Conservation (phyloP, 2,888 invertebrate species). For the Caenorhabditis afra region DNA sequence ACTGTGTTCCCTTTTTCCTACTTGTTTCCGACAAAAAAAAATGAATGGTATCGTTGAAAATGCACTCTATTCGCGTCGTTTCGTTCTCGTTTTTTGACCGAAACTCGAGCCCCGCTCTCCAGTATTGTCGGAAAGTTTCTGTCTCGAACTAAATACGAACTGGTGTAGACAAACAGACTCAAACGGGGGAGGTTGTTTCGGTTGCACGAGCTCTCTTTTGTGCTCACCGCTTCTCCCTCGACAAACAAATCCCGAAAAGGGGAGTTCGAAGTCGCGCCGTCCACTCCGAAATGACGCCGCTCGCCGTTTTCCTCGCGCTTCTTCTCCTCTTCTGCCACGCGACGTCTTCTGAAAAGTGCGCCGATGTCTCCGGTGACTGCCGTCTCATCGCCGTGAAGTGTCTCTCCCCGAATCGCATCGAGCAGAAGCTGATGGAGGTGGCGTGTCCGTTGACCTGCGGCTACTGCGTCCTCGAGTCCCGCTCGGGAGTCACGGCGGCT, state of each 20-base stretch:
- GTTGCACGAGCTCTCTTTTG: neutral
- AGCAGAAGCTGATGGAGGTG: conserved; percentile 56
- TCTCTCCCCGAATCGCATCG: conserved; percentile 57
- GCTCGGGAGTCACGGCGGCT: neutral
- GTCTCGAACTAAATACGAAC: no score
- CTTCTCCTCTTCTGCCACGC: neutral
- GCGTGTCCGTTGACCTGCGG: conserved; percentile 54
- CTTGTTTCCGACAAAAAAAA: no score
- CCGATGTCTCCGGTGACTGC: conserved; percentile 44
- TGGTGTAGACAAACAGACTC: no score
- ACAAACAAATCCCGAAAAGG: conserved; percentile 20
- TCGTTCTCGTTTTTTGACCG: no score
- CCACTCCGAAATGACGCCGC: neutral
- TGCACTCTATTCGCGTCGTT: no score
- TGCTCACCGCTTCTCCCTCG: neutral
- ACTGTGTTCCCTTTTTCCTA: no score
- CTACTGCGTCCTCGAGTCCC: conserved; percentile 36
- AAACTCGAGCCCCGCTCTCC: no score
- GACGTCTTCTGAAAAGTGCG: conserved; percentile 27
- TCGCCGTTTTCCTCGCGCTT: conserved; percentile 2
- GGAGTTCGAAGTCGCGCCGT: neutral
- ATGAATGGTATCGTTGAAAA: no score
- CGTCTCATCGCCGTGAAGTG: conserved; percentile 51
- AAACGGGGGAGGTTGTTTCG: no score
- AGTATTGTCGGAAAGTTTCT: no score